Conservation (phyloP, 2,888 invertebrate species). For the Epicampocera succincta region DNA sequence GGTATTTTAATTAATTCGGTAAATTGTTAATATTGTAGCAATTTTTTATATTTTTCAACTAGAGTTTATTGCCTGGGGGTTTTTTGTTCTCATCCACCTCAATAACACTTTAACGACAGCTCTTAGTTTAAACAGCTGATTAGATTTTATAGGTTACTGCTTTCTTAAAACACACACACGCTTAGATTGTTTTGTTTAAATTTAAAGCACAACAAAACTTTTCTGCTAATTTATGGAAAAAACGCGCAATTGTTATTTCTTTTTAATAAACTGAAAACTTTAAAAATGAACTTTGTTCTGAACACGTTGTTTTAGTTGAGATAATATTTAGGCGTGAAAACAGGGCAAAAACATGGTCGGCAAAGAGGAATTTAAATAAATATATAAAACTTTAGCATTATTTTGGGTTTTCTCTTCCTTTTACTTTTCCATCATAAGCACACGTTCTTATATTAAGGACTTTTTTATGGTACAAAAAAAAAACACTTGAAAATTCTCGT, state of each 20-base stretch:
- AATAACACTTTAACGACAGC: constrained; percentile 11
- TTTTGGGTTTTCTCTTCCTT: neutral
- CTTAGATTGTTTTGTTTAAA: constrained; percentile 35
- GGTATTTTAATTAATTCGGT: neutral
- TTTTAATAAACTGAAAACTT: constrained; percentile 7
- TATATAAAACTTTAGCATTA: constrained; percentile 1
- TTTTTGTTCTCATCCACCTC: neutral
- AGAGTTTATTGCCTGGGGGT: neutral
- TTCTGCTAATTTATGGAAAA: neutral
- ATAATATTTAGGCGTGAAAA: neutral
- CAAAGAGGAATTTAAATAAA: neutral
- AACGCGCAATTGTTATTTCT: constrained; percentile 44
- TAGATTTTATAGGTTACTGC: constrained; percentile 44
- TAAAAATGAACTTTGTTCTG: constrained; percentile 49
- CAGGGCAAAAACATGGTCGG: neutral
- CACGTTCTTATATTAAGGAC: neutral
- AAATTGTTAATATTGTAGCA: neutral
- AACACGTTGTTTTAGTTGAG: constrained; percentile 37
- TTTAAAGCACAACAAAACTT: constrained; percentile 9
- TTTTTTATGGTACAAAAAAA: neutral
- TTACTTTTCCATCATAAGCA: neutral
- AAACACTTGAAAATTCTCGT: constrained; percentile 1
- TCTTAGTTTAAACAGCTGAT: constrained; percentile 64
- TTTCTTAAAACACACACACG: neutral
- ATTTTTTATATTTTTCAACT: neutral